Base-by-base conservation (phyloP, 2,888 invertebrate genomes). In the Hyposoter didymator region DNA sequence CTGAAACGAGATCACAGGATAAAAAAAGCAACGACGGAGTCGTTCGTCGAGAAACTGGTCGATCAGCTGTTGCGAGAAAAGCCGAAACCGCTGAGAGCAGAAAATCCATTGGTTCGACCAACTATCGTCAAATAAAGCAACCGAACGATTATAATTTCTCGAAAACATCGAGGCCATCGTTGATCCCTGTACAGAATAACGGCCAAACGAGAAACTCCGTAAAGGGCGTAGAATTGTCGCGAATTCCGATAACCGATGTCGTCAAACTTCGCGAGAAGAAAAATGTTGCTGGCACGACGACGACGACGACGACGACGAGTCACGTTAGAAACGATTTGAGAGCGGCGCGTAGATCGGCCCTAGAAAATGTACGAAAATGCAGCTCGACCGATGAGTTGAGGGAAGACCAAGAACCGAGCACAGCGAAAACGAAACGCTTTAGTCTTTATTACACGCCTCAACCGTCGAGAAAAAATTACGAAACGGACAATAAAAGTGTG, bases 401-500 rank as follows among this genome's bases (percentile, higher is more conserved):
- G 14, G 91, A 92, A 8, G 89, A 91, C 17, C 89, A 89, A 45
- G 90, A 89, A 84, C n/a, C 69, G 0, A 87, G 55, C 49, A 72
- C 59, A n/a, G 74, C 79, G 14, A 92, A 89, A 45, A 69, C 89
- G 17, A 92, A 93, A 73, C 89, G 92, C 66, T 90, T 91, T 64
- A 93, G 92, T 79, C 83, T 93, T n/a, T 92, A 92, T 78, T 92
- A 92, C 79, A 93, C 92, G n/a, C 92, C 92, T 0, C 93, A 92
- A 74, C 91, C 90, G 14, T 83, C 89, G 74, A 88, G 92, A 72
- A 92, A 93, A 75, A 90, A 88, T 86, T 92, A 92, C 67, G 91
- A 91, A 43, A 67, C 43, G 10, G 91, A 91, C 0, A 82, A 70
- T n/a, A 92, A 88, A 73, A 87, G 72, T 43, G 64, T 49, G 66